These are phyloP conservation scores for Achroia grisella DNA, from an alignment of 1,140 invertebrate genomes.

Conservation along the genomic window DNA sequence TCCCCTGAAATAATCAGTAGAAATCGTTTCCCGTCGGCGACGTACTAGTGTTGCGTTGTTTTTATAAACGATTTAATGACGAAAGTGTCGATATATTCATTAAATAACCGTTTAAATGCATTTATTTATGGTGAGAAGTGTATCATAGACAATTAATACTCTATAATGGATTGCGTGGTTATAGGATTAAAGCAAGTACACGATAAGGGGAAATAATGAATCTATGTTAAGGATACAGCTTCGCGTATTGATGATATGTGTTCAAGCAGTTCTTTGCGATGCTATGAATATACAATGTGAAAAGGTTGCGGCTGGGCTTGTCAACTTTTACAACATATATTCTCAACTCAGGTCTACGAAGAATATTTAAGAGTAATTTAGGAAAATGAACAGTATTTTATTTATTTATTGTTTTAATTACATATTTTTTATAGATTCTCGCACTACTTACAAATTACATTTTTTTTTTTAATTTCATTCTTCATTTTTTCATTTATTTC, in stretches of 20 bases:
- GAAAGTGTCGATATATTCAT: neutral
- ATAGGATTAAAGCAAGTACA: neutral
- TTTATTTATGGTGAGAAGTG: neutral
- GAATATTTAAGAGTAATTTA: too few relatives aligned
- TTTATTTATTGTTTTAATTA: too few relatives aligned
- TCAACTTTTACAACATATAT: neutral
- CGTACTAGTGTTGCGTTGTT: neutral
- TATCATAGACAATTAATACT: neutral
- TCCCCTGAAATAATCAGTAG: constrained; percentile 64
- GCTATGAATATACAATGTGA: neutral
- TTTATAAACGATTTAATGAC: neutral
- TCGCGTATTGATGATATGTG: constrained; percentile 1
- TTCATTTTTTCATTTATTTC: too few relatives aligned
- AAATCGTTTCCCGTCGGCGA: constrained; percentile 5
- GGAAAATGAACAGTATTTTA: too few relatives aligned
- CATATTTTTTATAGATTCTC: too few relatives aligned
- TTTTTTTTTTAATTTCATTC: too few relatives aligned
- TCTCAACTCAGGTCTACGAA: too few relatives aligned
- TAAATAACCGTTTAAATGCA: neutral
- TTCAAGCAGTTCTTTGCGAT: neutral
- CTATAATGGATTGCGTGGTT: neutral
- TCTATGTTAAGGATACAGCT: neutral
- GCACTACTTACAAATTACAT: too few relatives aligned
- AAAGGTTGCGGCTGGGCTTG: neutral
- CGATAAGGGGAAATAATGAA: neutral